Conservation (phyloP, 2,113 vertebrate genomes). For the Talpa occidentalis region DNA sequence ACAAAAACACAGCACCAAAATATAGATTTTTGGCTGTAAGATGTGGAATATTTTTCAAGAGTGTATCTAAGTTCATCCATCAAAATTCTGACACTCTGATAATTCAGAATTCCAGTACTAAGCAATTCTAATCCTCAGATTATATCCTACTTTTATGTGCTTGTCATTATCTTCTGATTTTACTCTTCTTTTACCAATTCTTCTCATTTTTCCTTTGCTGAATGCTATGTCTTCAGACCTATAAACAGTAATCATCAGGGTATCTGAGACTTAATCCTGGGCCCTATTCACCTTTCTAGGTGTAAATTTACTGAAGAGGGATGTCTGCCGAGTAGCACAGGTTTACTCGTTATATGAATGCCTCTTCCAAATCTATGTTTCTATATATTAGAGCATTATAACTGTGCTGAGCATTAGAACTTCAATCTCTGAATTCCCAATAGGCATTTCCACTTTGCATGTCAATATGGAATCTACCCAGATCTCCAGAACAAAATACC, state of each 20-base stretch:
- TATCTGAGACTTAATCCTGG: no score
- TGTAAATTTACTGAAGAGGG: neutral
- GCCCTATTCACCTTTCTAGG: neutral
- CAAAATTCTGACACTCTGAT: neutral
- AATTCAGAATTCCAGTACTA: neutral
- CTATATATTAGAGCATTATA: neutral
- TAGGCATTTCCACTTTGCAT: neutral
- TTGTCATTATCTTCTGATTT: neutral
- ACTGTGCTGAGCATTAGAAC: neutral
- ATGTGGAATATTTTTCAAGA: neutral
- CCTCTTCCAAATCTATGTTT: neutral
- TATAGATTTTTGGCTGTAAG: neutral
- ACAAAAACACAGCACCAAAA: neutral
- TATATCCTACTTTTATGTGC: neutral
- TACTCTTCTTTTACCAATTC: neutral
- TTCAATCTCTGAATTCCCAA: neutral
- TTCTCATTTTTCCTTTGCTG: neutral
- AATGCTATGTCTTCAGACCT: neutral
- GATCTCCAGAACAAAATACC: neutral
- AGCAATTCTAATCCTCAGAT: neutral
- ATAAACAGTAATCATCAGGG: neutral
- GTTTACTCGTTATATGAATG: neutral
- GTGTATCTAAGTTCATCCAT: neutral
- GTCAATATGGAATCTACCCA: neutral
- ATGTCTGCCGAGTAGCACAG: rapidly evolving